Evolutionary conservation across 2,113 vertebrate genomes (phyloP).

Genomic region (Entomyzon cyanotis): DNA sequence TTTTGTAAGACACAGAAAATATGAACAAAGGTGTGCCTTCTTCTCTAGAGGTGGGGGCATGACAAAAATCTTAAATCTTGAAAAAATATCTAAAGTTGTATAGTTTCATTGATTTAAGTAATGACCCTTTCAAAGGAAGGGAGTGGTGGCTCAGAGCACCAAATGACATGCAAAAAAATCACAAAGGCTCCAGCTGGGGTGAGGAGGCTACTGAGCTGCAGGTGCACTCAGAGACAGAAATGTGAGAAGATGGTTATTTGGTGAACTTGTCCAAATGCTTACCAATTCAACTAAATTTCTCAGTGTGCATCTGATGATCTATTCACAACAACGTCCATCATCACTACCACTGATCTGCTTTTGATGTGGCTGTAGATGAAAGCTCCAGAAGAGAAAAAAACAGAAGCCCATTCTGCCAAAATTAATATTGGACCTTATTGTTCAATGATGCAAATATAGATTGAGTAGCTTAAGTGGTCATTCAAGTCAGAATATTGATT

Average conservation of each 20-base stretch:
- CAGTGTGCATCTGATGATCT: not conserved
- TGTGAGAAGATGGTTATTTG: not conserved
- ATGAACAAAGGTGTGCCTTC: not conserved
- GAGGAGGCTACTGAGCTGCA: not conserved
- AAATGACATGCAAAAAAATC: accelerated
- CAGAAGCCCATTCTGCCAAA: not conserved
- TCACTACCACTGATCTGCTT: not conserved
- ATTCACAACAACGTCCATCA: not conserved
- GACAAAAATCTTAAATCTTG: not conserved
- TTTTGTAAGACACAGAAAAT: not conserved
- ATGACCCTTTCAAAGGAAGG: not conserved
- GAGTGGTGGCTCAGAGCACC: not conserved
- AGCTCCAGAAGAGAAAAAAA: not conserved
- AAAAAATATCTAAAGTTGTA: not conserved
- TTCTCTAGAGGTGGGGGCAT: not conserved
- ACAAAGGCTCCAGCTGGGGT: not conserved
- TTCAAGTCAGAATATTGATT: not conserved
- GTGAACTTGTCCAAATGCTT: not conserved
- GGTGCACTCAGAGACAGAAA: not conserved
- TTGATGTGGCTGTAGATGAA: not conserved
- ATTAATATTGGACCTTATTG: not conserved
- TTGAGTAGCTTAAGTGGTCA: not conserved
- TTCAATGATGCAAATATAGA: not conserved
- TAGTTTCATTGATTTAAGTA: not conserved
- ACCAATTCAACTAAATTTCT: not conserved